A percentile compares a stretch with the other conserved stretches of the same genome.
These are phyloP conservation scores for Drosophila macrothrix DNA, from an alignment of 2,888 invertebrate species.

Conservation along the genomic window DNA sequence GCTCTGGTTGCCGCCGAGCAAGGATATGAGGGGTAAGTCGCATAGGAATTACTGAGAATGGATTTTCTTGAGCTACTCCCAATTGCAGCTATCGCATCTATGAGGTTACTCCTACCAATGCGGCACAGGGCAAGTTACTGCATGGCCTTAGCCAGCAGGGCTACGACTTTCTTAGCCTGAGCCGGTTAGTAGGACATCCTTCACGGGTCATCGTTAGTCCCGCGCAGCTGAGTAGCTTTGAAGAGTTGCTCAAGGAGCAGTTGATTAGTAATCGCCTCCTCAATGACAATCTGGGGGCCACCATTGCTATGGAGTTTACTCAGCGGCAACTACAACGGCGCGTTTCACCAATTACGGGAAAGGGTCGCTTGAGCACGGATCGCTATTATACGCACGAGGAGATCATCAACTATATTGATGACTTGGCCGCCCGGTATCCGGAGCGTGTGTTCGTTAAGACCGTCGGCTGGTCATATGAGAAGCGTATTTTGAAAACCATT, in stretches of 20 bases:
- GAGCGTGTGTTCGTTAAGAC: constrained; percentile 86
- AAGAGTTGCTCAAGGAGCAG: constrained; percentile 46
- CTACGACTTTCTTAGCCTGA: constrained; percentile 75
- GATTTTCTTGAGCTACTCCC: not conserved
- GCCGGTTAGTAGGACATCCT: constrained; percentile 52
- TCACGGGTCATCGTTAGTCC: constrained; percentile 76
- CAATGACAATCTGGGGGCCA: constrained; percentile 70
- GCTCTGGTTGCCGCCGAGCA: constrained; percentile 42
- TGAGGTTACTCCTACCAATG: constrained; percentile 60
- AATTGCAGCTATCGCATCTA: constrained; percentile 78
- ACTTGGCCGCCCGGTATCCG: constrained; percentile 85
- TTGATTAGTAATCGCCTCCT: constrained; percentile 54
- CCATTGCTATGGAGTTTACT: constrained; percentile 67
- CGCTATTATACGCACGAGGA: constrained; percentile 79
- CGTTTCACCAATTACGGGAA: constrained; percentile 57
- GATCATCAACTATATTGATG: constrained; percentile 86
- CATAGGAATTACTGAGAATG: not conserved
- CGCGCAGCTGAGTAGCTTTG: constrained; percentile 57
- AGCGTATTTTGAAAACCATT: constrained; percentile 87
- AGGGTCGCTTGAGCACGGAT: constrained; percentile 73
- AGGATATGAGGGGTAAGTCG: constrained; percentile 53
- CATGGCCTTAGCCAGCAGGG: constrained; percentile 52
- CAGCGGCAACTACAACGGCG: constrained; percentile 54
- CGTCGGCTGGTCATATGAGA: constrained; percentile 88
- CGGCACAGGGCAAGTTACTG: constrained; percentile 59